Conservation (phyloP, 2,797 vertebrate genomes). For the Gambelia wislizenii region DNA sequence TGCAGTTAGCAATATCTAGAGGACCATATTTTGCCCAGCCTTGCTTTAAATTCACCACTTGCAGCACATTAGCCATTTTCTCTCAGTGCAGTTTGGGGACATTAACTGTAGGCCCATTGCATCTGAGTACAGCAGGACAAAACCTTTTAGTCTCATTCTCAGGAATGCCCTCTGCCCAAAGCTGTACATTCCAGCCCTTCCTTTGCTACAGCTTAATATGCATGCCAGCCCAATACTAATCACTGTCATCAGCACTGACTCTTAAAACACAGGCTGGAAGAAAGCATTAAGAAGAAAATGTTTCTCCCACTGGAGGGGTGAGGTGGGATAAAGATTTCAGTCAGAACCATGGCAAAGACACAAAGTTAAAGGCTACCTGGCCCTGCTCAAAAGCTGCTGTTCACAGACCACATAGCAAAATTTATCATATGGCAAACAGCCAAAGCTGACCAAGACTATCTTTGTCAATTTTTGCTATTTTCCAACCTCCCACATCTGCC, state of each 20-base stretch:
- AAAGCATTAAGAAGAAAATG: neutral
- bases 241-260: neutral
- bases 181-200: neutral
- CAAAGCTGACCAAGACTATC: no score
- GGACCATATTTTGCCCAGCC: no score
- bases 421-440: no score
- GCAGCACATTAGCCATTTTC: no score
- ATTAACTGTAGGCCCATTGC: no score
- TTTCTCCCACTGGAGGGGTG: neutral
- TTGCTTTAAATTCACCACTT: no score
- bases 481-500: neutral
- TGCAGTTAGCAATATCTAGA: no score
- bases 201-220: neutral
- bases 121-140: no score
- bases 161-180: neutral
- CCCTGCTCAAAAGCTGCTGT: neutral
- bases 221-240: neutral
- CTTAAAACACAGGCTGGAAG: neutral
- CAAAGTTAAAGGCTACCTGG: neutral
- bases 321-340: neutral
- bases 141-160: neutral
- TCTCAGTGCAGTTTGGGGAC: no score
- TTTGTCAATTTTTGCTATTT: neutral
- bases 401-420: no score
- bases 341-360: neutral